These are phyloP conservation scores for Dasysyrphus albostriatus DNA, from an alignment of 2,888 invertebrate species.

Conservation along the genomic window DNA sequence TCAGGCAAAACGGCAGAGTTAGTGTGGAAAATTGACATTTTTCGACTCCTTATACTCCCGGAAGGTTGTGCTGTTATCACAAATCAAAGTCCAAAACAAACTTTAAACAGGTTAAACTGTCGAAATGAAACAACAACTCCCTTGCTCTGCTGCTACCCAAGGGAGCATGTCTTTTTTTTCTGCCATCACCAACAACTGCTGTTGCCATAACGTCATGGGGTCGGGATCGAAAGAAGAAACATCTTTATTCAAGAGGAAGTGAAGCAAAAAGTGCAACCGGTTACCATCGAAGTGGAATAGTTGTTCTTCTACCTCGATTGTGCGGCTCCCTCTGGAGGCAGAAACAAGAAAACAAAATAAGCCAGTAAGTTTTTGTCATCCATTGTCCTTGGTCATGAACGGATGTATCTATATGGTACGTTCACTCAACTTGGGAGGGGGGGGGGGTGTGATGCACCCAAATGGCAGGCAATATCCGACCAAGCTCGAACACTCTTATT, in stretches of 20 bases:
- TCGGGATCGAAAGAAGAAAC: neutral
- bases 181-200: neutral
- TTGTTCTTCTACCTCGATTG: conserved; percentile 10
- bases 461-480: conserved; percentile 20
- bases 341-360: conserved; percentile 53
- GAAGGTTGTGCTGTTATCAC: conserved; percentile 40
- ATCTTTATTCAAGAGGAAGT: conserved; percentile 43
- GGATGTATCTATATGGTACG: conserved; percentile 13
- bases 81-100: conserved; percentile 70
- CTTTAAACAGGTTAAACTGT: conserved; percentile 60
- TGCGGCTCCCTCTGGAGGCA: conserved; percentile 7
- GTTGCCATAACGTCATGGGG: neutral
- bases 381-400: conserved; percentile 59
- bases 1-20: neutral
- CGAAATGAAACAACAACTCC: conserved; percentile 39
- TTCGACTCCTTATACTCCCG: conserved; percentile 26
- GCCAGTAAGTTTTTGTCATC: conserved; percentile 39
- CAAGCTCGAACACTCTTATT: conserved; percentile 42
- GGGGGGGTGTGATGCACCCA: neutral
- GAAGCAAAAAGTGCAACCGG: conserved; percentile 59
- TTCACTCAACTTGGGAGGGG: neutral
- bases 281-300: conserved; percentile 46
- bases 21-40: conserved; percentile 26
- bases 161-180: conserved; percentile 47
- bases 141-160: conserved; percentile 18